Evolutionary conservation across 1,140 invertebrate genomes (phyloP), one percentile per base, ranked within the genome.

Genomic region (Drosophila murphyi): DNA sequence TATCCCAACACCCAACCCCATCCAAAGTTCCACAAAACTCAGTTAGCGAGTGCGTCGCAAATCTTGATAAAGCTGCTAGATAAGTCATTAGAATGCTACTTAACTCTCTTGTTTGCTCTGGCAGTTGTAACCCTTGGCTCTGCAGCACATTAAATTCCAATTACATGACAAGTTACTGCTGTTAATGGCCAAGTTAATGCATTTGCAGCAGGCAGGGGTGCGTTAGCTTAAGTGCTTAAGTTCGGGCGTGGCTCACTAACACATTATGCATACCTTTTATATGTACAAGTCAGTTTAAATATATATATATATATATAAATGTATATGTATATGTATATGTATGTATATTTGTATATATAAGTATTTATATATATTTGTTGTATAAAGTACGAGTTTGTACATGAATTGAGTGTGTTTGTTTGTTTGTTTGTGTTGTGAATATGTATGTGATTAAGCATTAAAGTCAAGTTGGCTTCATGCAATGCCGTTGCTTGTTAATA

Each of bases 151-250:
- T 87, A 87, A 87, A 83, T 89, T 88, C 80, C 76, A 88, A 87
- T 87, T 83, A 83, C 80, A 88, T 47, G 83, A 76, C 76, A 87
- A 88, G 54, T 62, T 77, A 63, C 69, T 75, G 73, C 55, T 43
- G 80, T 83, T 88, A 87, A 87, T 86, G 82, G 75, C 82, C 82
- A 86, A 80, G 74, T 85, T 83, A 83, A 85, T 83, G 81, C 81
- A 67, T 78, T 76, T 70, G 57, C 63, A 52, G 39, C n/a, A 43
- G 10, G 10, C 39, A 41, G 7, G 45, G 52, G 29, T 8, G 43
- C n/a, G 68, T 54, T 28, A 20, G 60, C 48, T 63, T 61, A 54
- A 70, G 51, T 65, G 69, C 52, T 39, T 48, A 20, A 20, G 20
- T 51, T 1, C 56, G 76, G 80, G 80, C 80, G 80, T 69, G 68